Evolutionary conservation across 1,140 invertebrate genomes (phyloP).

Genomic region (Eupristina koningsbergeri): DNA sequence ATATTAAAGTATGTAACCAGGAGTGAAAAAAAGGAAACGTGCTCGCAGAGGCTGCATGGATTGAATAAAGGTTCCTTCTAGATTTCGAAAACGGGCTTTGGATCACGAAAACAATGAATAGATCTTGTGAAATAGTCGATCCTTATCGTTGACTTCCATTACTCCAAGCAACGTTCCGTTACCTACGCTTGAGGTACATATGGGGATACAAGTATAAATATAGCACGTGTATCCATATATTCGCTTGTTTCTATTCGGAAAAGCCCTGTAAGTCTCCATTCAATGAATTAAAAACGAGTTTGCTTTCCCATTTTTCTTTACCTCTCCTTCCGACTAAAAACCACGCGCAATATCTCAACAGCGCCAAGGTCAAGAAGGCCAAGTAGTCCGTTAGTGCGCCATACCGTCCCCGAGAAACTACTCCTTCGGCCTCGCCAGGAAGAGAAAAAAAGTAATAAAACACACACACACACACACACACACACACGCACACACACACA

Average conservation of each 20-base stretch:
- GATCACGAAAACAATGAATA: neutral
- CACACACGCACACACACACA: no score
- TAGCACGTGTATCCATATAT: neutral
- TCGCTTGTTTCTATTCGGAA: neutral
- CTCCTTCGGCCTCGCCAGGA: neutral
- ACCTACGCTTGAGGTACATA: no score
- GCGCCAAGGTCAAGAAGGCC: conserved; percentile 19
- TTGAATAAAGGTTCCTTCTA: neutral
- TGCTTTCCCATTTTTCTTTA: neutral
- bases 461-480: no score
- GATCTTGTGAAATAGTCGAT: neutral
- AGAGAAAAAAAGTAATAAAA: neutral
- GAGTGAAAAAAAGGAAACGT: neutral
- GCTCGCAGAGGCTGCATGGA: neutral
- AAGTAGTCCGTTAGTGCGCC: neutral
- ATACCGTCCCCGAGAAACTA: neutral
- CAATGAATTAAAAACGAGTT: conserved; percentile 29
- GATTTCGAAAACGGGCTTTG: neutral
- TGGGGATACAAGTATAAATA: neutral
- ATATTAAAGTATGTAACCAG: neutral
- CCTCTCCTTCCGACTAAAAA: neutral
- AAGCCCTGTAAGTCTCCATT: neutral
- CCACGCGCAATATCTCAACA: conserved; percentile 2
- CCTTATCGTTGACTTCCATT: neutral
- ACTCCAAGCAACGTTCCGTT: neutral